Base-by-base conservation (phyloP, 2,888 invertebrate genomes). In the Dryococelus australis region DNA sequence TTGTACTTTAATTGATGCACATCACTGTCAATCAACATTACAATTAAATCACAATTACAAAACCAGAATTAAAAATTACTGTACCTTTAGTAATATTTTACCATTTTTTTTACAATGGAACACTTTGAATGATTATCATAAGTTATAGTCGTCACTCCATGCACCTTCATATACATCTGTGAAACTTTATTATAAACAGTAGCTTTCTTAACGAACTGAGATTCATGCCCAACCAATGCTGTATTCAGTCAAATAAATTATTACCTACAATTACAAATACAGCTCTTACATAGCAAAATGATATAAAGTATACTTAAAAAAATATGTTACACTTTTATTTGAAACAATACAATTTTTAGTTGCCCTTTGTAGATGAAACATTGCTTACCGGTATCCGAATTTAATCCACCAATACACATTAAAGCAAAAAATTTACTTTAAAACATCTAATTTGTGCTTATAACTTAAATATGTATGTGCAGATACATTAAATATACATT, bases 11-110 rank as follows among this genome's bases (percentile, higher is more conserved):
- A n/a, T 65, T 16, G 65, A 24, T 65, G 65, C 65, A 65, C 16
- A 65, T 65, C 65, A 65, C 24, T 65, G 65, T 65, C 65, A n/a
- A 65, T n/a, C 20, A 65, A 65, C 65, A 65, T n/a, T 65, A 65
- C 65, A 65, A 16, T 65, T n/a, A 65, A 65, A 65, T 65, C 65
- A 65, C 65, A 65, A 65, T 65, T 20, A 65, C 65, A 65, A 65
- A 24, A n/a, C 20, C 8, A 65, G 65, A 65, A 65, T 24, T 65
- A n/a, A 65, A 65, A 65, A 10, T 12, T 65, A 65, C 20, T 24
- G 0, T 65, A 8, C 20, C 20, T 8, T 24, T 24, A 20, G 0
- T 24, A 65, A 65, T 65, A 65, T 65, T 65, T 65, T 65, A 65
- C n/a, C 20, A 24, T 65, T 65, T 65, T 65, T 65, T 2, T 8